Evolutionary conservation across 2,888 invertebrate genomes (phyloP).

Genomic region (Cryptus viduatorius): DNA sequence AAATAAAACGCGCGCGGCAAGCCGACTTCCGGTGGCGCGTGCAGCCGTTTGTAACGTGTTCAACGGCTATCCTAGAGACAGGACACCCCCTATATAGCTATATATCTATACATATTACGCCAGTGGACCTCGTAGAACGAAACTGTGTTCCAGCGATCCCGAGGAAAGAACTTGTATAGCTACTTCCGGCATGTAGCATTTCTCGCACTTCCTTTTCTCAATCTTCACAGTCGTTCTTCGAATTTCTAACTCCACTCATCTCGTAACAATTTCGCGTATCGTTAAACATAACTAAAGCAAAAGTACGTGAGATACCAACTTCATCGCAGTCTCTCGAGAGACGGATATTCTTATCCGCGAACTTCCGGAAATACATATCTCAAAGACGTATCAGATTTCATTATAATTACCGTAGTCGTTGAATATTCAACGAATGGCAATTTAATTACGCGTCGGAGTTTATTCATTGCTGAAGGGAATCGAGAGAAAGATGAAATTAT

Average conservation of each 20-base stretch:
- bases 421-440: conserved; percentile 58
- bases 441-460: conserved; percentile 47
- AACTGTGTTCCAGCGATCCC: background rate
- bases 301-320: background rate
- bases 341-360: background rate
- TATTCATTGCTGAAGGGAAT: conserved; percentile 38
- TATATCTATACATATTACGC: background rate
- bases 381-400: conserved; percentile 16
- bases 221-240: background rate
- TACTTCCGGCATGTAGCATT: background rate
- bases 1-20: conserved; percentile 57
- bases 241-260: background rate
- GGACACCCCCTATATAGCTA: background rate
- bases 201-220: background rate
- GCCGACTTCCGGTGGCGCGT: conserved; percentile 56
- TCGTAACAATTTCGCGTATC: background rate
- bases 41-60: conserved; percentile 52
- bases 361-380: background rate
- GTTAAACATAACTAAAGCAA: background rate
- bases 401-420: conserved; percentile 40
- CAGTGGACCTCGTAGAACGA: background rate
- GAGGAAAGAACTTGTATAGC: background rate
- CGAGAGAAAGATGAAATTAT: conserved; percentile 35
- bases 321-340: background rate
- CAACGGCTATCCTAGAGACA: conserved; percentile 28